Evolutionary conservation across 2,797 vertebrate species (phyloP).

Genomic region (Rhynchonycteris naso): DNA sequence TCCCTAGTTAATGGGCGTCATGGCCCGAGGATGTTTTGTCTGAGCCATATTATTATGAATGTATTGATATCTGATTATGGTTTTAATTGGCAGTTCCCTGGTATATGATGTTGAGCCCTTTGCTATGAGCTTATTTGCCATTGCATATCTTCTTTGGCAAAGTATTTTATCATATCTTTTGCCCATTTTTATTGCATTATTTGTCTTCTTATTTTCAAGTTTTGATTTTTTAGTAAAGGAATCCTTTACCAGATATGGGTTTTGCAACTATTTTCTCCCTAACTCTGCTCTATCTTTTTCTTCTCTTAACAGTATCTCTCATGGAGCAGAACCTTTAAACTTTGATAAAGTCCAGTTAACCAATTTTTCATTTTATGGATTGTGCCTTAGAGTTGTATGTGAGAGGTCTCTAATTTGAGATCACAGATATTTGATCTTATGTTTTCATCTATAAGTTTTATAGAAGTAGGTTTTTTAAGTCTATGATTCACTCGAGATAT

Average conservation of each 20-base stretch:
- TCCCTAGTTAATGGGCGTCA: fast-evolving
- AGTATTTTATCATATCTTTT: background rate
- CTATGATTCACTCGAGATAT: background rate
- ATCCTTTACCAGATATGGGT: background rate
- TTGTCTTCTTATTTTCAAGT: background rate
- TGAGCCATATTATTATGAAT: fast-evolving
- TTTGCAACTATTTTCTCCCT: background rate
- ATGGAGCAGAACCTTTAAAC: background rate
- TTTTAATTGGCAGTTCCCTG: background rate
- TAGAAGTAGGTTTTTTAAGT: background rate
- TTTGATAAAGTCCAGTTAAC: background rate
- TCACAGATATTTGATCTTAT: background rate
- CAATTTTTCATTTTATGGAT: background rate
- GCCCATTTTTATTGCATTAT: background rate
- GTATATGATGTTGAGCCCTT: no score
- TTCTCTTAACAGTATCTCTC: background rate
- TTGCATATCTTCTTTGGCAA: background rate
- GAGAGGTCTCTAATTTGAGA: background rate
- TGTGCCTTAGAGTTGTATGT: background rate
- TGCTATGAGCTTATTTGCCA: no score
- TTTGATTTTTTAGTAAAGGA: background rate
- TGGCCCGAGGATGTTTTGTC: background rate
- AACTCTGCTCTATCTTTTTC: background rate
- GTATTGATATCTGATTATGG: fast-evolving
- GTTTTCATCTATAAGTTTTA: background rate